Evolutionary conservation across 2,888 invertebrate genomes (phyloP), one percentile per base, ranked within the genome.

Genomic region (Ecliptopera silaceata): DNA sequence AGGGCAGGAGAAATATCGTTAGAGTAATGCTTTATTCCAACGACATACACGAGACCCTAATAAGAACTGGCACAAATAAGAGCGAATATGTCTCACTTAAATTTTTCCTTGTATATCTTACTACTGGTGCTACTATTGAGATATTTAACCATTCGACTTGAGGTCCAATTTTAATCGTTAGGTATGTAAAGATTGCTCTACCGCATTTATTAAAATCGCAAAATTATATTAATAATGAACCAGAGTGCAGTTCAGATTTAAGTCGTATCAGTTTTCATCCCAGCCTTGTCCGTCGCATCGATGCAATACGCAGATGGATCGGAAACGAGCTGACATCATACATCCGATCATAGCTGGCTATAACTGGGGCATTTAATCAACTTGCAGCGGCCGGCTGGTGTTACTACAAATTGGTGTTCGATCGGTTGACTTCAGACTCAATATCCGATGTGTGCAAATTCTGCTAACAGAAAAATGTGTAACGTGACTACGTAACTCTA

Each of bases 271-370:
- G 26, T 45, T 36, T 43, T 56, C 36, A 46, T 18, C 15, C 34
- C 17, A 34, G 36, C 45, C 41, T 48, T 48, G 15, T 36, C 47
- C 39, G 41, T 54, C 36, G 41, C 18, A 34, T 54, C 48, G 18
- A 51, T 56, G 53, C 63, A 53, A 62, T 66, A 61, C 56, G 52
- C 56, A 57, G 52, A 68, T 62, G 44, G 47, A 65, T 61, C 61
- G 69, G 68, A 70, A 67, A 67, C 67, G 60, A 68, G 67, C 65
- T 68, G 74, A 69, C 68, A 70, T 31, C 61, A 62, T 64, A 61
- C 65, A 61, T 63, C 63, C 66, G 62, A 72, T 68, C 55, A 49
- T 26, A 26, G 26, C 26, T 6, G 5, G 52, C 55, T 42, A 65
- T 56, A 66, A 65, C 65, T 61, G 69, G 66, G 56, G 48, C 68